phyloP scores from a whole-genome alignment of 2,113 vertebrate genomes.

The Pipra filicauda region DNA sequence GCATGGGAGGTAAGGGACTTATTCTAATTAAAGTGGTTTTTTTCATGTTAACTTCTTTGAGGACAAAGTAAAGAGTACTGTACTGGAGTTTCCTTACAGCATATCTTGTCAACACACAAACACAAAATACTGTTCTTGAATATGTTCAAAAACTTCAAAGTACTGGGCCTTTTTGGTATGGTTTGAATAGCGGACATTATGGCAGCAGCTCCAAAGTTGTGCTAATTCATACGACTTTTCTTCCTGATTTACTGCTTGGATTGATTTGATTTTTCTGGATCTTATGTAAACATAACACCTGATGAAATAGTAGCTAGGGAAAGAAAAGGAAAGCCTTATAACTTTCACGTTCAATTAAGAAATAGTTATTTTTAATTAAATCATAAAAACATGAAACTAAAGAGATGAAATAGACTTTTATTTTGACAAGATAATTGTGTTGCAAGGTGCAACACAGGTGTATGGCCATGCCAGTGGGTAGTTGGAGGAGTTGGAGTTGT shows the following conservation, averaged over 20 bases:
- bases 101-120: not conserved
- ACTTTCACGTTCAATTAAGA: not conserved
- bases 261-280: not conserved
- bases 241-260: not conserved
- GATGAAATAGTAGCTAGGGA: not conserved
- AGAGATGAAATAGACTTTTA: not conserved
- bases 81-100: not conserved
- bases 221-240: not conserved
- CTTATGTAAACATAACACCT: not conserved
- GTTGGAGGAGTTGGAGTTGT: not conserved
- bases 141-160: not conserved
- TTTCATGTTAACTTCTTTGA: slow-evolving; percentile 1
- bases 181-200: not conserved
- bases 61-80: not conserved
- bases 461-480: not conserved
- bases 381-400: not conserved
- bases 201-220: not conserved
- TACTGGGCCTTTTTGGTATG: not conserved
- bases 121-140: not conserved
- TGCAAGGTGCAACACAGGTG: not conserved
- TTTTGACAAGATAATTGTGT: not conserved
- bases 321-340: not conserved
- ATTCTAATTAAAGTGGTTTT: not conserved
- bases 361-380: not conserved
- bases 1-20: slow-evolving; percentile 92